These are phyloP conservation scores for Diabrotica undecimpunctata DNA, from an alignment of 1,140 invertebrate species.

Conservation along the genomic window DNA sequence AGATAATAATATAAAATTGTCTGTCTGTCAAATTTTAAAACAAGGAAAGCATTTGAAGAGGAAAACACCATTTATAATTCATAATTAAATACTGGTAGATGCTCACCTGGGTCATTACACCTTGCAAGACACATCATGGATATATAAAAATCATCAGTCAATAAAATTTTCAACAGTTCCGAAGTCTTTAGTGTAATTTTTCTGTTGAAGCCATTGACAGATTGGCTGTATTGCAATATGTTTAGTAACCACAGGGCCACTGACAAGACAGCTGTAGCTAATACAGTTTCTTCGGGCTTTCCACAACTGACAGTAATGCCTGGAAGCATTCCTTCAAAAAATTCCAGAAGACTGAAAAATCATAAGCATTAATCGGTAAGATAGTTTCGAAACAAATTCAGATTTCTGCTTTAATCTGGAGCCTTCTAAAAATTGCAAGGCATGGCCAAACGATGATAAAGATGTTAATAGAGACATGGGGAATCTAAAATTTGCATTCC, in stretches of 20 bases:
- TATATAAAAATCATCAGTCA: slow-evolving; percentile 70
- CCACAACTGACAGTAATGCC: slow-evolving; percentile 61
- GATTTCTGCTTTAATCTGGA: no score
- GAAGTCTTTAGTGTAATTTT: slow-evolving; percentile 69
- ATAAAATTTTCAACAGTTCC: slow-evolving; percentile 64
- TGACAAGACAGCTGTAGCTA: slow-evolving; percentile 71
- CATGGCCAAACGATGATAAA: no score
- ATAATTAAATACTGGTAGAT: background rate
- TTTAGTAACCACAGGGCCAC: slow-evolving; percentile 80
- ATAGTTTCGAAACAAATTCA: no score
- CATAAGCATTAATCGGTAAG: no score
- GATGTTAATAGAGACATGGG: no score
- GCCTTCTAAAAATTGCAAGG: no score
- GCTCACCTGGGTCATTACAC: slow-evolving; percentile 41
- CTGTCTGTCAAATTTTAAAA: no score
- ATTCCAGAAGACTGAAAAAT: slow-evolving; percentile 72
- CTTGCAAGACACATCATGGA: slow-evolving; percentile 81
- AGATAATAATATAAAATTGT: no score
- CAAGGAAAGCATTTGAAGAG: no score
- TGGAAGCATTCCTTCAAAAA: slow-evolving; percentile 73
- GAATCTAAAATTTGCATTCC: no score
- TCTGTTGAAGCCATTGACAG: no score
- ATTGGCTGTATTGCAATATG: slow-evolving; percentile 58
- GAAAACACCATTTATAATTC: no score
- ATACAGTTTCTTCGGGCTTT: slow-evolving; percentile 76